Evolutionary conservation across 2,797 vertebrate genomes (phyloP), one percentile per base, ranked within the genome.

Genomic region (Anguilla obscura): DNA sequence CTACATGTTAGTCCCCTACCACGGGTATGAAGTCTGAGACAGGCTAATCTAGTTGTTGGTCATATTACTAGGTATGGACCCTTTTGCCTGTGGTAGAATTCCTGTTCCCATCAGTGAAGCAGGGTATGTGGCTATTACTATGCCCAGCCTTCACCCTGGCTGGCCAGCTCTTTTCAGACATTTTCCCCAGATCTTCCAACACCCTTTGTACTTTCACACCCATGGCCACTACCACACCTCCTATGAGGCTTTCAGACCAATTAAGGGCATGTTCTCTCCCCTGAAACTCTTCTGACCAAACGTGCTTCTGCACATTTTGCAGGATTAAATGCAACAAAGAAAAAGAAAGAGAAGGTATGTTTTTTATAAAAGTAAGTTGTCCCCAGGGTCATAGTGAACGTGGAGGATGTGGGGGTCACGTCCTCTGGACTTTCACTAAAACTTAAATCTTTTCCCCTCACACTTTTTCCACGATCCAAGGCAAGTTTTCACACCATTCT

Each of bases 251-350:
- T 92, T 93, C 92, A 93, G 93, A 93, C 94, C 96, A 96, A 96
- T 96, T 96, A 96, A 95, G 94, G 96, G 93, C 95, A 94, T 95
- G 95, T 95, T 94, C 94, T 94, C 94, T 95, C 94, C 95, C 95
- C 93, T 96, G 94, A 94, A 95, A 95, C 94, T 92, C 94, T 94
- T 92, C 93, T 93, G 93, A 91, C 89, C 91, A 92, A 94, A 92
- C 91, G 90, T 89, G 94, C 91, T 94, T 93, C 93, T 93, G 91
- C 89, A 87, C 52, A 54, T 54, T 12, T 54, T 12, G 52, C 52
- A 54, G 89, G 88, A 88, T 86, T 60, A 60, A 24, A 60, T 60
- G 21, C 58, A 60, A 24, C 14, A 60, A 60, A 60, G 58, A 60
- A 60, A 60, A 60, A 60, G 14, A 60, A 3, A 18, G 3, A 18